phyloP scores from a whole-genome alignment of 1,140 invertebrate genomes.

The Zaprionus gabonicus region DNA sequence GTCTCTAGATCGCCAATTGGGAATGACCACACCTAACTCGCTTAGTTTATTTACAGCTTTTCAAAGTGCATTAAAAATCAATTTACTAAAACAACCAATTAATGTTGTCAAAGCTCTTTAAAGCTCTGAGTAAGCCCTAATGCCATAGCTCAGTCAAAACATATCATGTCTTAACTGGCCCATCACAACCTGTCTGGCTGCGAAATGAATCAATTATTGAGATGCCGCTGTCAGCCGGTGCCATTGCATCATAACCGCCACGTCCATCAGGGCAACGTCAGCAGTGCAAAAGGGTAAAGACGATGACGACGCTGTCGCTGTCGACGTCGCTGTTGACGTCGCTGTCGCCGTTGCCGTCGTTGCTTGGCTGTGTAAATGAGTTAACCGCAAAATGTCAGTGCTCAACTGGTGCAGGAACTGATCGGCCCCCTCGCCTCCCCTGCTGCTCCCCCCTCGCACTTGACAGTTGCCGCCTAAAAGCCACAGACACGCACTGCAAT shows the following conservation, averaged over 20 bases:
- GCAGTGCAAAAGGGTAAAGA: constrained; percentile 35
- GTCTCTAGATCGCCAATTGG: too few relatives aligned
- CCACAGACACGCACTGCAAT: constrained; percentile 59
- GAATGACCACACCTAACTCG: too few relatives aligned
- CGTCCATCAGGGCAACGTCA: constrained; percentile 30
- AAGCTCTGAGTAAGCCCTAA: background rate
- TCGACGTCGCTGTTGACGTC: too few relatives aligned
- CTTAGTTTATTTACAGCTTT: too few relatives aligned
- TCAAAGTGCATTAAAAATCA: background rate
- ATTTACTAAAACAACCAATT: background rate
- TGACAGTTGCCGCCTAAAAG: constrained; percentile 32
- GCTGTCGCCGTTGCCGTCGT: background rate
- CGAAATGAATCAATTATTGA: constrained; percentile 28
- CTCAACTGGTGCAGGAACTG: constrained; percentile 29
- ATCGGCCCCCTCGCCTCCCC: background rate
- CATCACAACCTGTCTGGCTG: background rate
- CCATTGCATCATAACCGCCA: constrained; percentile 40
- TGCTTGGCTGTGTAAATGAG: constrained; percentile 66
- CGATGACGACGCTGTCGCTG: background rate
- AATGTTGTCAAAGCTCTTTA: background rate
- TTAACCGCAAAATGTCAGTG: constrained; percentile 78
- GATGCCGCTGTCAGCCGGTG: constrained; percentile 28
- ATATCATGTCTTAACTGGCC: background rate
- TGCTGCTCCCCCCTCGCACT: background rate
- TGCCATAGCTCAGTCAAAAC: background rate